Conservation (phyloP, 2,888 invertebrate species). For the Neria commutata region DNA sequence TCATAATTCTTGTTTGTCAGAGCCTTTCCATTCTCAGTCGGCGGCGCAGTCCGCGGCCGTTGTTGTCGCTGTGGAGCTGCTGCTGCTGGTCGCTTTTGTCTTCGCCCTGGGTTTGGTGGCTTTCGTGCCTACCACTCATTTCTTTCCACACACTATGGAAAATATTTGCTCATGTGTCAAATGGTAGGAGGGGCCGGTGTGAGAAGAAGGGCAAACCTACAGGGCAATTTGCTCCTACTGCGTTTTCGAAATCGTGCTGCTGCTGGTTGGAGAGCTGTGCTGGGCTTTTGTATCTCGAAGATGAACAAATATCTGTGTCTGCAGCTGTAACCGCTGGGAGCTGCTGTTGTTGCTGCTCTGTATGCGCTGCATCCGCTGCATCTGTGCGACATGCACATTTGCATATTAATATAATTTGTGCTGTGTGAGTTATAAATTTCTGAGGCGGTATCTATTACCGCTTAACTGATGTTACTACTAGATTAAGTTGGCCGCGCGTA, state of each 20-base stretch:
- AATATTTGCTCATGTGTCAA: constrained; percentile 47
- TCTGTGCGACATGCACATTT: constrained; percentile 31
- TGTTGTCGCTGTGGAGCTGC: not conserved
- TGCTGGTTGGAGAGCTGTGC: not conserved
- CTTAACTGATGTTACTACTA: constrained; percentile 48
- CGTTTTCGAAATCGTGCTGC: constrained; percentile 26
- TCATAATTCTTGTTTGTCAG: constrained; percentile 61
- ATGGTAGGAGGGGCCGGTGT: no score
- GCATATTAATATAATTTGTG: constrained; percentile 40
- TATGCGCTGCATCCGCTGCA: constrained; percentile 22
- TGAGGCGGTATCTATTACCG: constrained; percentile 55
- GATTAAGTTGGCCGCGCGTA: constrained; percentile 31
- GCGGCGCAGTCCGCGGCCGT: not conserved
- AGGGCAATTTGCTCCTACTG: constrained; percentile 55
- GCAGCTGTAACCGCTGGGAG: constrained; percentile 9
- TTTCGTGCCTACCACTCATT: not conserved
- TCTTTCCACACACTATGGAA: constrained; percentile 25
- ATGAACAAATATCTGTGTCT: no score
- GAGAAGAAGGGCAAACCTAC: no score
- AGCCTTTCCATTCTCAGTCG: constrained; percentile 22
- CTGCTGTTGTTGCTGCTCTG: constrained; percentile 16
- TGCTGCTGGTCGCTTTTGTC: not conserved
- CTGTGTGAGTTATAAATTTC: constrained; percentile 45
- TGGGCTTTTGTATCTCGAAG: not conserved
- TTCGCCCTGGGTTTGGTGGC: constrained; percentile 10